phyloP scores from a whole-genome alignment of 2,888 invertebrate genomes.

The Phania funesta region DNA sequence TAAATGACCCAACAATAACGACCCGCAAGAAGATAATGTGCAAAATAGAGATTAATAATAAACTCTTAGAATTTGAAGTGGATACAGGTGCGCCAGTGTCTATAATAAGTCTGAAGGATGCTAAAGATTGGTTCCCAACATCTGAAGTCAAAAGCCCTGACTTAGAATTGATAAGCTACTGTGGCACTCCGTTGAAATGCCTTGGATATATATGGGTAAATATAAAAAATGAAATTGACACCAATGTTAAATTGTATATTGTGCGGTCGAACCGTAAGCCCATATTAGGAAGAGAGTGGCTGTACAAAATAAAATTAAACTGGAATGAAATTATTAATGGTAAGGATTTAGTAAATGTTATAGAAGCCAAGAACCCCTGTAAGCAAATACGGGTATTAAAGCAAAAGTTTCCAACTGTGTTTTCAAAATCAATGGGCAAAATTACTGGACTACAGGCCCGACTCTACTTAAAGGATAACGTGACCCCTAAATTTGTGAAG shows the following conservation, averaged over 20 bases:
- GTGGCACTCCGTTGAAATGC: background rate
- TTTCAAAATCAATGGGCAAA: conserved; percentile 47
- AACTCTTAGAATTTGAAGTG: conserved; percentile 36
- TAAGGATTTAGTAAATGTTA: conserved; percentile 32
- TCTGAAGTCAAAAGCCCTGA: conserved; percentile 30
- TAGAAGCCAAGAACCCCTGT: background rate
- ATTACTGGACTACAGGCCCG: conserved; percentile 41
- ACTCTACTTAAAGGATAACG: conserved; percentile 26
- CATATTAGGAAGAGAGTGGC: conserved; percentile 61
- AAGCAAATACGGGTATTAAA: background rate
- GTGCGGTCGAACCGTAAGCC: conserved; percentile 51
- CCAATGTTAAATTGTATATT: conserved; percentile 51
- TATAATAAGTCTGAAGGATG: conserved; percentile 28
- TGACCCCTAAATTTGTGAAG: conserved; percentile 33
- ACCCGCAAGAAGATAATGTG: conserved; percentile 10
- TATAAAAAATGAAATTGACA: conserved; percentile 4
- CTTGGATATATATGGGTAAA: conserved; percentile 34
- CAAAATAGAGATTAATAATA: background rate
- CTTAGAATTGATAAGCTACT: conserved; percentile 5
- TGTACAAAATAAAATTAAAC: conserved; percentile 36
- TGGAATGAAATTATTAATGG: conserved; percentile 21
- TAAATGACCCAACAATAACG: conserved; percentile 10
- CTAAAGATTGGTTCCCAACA: conserved; percentile 22
- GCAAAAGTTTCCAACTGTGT: conserved; percentile 46
- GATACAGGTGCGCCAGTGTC: conserved; percentile 43